Conservation (phyloP, 2,888 invertebrate species). For the Yponomeuta plumbellus region DNA sequence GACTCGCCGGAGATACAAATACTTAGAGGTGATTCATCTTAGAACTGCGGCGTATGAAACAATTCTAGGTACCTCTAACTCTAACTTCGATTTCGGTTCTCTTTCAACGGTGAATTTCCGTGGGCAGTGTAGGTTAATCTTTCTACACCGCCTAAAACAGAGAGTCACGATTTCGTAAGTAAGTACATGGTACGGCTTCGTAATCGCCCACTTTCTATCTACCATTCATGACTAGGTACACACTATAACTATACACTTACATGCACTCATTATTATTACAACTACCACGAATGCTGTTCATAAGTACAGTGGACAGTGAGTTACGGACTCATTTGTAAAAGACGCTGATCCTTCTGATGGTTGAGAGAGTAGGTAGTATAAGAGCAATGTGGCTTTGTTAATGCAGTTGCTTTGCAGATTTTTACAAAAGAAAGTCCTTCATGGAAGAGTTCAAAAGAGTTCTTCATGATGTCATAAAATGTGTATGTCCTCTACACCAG, state of each 20-base stretch:
- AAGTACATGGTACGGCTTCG: constrained; percentile 10
- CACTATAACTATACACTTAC: neutral
- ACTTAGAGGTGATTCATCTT: constrained; percentile 34
- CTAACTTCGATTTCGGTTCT: too few species aligned
- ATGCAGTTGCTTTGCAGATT: too few species aligned
- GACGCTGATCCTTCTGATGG: too few species aligned
- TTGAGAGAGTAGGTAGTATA: too few species aligned
- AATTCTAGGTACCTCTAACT: neutral
- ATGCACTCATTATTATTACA: neutral
- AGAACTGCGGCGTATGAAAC: constrained; percentile 18
- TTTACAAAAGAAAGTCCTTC: too few species aligned
- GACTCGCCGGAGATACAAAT: constrained; percentile 27
- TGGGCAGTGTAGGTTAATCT: constrained; percentile 7
- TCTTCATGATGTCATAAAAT: too few species aligned
- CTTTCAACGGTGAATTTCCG: neutral
- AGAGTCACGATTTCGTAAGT: constrained; percentile 14
- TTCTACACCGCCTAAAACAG: constrained; percentile 3
- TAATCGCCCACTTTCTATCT: constrained; percentile 41
- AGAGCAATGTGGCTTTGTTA: too few species aligned
- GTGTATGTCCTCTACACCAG: too few species aligned
- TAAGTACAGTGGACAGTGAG: too few species aligned
- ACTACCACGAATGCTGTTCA: constrained; percentile 22
- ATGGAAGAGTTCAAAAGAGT: too few species aligned
- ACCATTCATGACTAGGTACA: constrained; percentile 26
- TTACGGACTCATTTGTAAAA: too few species aligned